These are phyloP conservation scores for Anolis apletophallus DNA, from an alignment of 2,797 vertebrate genomes.

Conservation along the genomic window DNA sequence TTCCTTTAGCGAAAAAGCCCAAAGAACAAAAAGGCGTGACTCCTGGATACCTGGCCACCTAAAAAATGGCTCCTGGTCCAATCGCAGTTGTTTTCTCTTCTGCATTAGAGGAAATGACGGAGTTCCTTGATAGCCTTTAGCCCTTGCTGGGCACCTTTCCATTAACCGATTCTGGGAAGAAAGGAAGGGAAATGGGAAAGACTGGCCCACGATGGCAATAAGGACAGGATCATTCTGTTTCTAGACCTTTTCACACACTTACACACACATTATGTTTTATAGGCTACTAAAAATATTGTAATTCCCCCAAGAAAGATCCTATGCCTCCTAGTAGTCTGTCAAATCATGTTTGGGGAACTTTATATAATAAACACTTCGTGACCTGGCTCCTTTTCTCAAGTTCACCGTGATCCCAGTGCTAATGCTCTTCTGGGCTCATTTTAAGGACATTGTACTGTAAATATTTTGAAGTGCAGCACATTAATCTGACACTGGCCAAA, in stretches of 20 bases:
- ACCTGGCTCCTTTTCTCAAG: slow-evolving; percentile 10
- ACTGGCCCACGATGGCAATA: neutral
- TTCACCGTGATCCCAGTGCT: slow-evolving; percentile 1
- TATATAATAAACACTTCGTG: neutral
- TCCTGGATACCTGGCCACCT: no score
- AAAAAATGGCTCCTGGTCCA: no score
- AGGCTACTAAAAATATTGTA: neutral
- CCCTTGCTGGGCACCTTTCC: no score
- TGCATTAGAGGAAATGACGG: no score
- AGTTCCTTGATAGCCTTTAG: no score
- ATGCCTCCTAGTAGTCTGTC: neutral
- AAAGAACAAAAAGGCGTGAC: no score
- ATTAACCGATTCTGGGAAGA: neutral
- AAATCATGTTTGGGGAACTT: neutral
- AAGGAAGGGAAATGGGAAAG: neutral
- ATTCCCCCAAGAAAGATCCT: neutral
- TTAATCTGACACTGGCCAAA: slow-evolving; percentile 5
- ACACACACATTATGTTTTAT: neutral
- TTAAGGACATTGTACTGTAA: slow-evolving; percentile 23
- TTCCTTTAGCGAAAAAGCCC: no score
- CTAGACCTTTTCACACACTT: neutral
- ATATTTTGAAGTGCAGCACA: slow-evolving; percentile 21
- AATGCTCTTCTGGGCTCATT: slow-evolving; percentile 9
- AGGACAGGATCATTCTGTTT: neutral
- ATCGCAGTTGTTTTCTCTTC: no score